A percentile compares a stretch with the other conserved stretches of the same genome.
phyloP scores from a whole-genome alignment of 2,113 vertebrate genomes.

The Ceyx margarethae region DNA sequence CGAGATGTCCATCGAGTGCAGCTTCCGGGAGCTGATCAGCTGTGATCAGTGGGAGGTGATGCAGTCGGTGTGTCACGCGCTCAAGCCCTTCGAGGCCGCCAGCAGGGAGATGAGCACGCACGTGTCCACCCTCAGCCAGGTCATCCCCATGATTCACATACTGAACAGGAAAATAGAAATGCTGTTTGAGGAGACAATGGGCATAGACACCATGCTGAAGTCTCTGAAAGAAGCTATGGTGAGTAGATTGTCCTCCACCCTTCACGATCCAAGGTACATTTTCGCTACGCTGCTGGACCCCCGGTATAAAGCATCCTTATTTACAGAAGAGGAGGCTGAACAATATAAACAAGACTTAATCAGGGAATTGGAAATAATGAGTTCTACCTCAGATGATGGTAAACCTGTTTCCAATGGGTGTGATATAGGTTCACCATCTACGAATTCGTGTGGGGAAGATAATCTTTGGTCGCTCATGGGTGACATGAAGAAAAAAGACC shows the following conservation, averaged over 20 bases:
- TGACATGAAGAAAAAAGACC: constrained; percentile 85
- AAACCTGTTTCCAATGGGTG: constrained; percentile 82
- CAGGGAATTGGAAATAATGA: constrained; percentile 87
- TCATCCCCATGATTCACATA: constrained; percentile 97
- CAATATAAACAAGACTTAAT: constrained; percentile 92
- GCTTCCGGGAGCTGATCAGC: constrained; percentile 93
- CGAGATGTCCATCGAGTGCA: constrained; percentile 91
- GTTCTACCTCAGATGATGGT: constrained; percentile 86
- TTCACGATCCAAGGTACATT: constrained; percentile 88
- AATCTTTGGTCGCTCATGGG: constrained; percentile 93
- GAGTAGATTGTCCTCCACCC: constrained; percentile 85
- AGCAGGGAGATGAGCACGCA: constrained; percentile 91
- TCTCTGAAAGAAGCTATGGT: constrained; percentile 93
- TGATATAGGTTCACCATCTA: constrained; percentile 73
- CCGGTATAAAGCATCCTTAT: constrained; percentile 93
- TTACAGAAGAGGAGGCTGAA: constrained; percentile 93
- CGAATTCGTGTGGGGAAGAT: constrained; percentile 75
- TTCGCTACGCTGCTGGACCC: constrained; percentile 97
- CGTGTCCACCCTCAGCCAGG: constrained; percentile 90
- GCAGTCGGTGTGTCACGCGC: constrained; percentile 91
- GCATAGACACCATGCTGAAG: constrained; percentile 95
- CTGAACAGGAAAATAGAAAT: constrained; percentile 93
- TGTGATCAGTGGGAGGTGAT: constrained; percentile 99
- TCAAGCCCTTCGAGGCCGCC: constrained; percentile 92
- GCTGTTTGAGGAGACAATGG: constrained; percentile 94